Evolutionary conservation across 1,140 invertebrate genomes (phyloP), one percentile per base, ranked within the genome.

Genomic region (Philaenus spumarius): DNA sequence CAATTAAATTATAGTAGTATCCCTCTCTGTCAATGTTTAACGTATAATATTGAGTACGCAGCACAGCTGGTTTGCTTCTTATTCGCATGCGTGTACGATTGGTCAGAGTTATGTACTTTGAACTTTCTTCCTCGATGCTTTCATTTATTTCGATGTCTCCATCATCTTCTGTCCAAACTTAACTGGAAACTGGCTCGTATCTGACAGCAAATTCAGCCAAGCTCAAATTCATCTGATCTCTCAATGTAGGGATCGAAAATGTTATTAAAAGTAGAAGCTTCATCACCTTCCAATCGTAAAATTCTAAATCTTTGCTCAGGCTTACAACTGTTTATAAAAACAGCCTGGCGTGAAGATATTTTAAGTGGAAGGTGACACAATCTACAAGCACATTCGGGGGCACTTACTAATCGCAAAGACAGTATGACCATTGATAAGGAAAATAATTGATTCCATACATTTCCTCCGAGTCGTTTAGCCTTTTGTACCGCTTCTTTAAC

Each of bases 171-270:
- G 9, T 30, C 9, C 26, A 30, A 30, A 30, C 26, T 9, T 30
- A 4, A 30, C 26, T 30, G 3, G 26, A 30, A 3, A 30, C 9
- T 30, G 26, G 9, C 55, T 72, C 66, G 63, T 70, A 70, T 12
- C 66, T 26, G 64, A 71, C 69, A 5, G 67, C 66, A 67, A 71
- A 71, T 40, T 70, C 68, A 51, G 63, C 59, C 19, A 72, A 62
- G 40, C 66, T 55, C 66, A 71, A 68, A 69, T 66, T 70, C 60
- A 45, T 23, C 1, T 23, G 64, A 64, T 2, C 65, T 45, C 24
- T 72, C 69, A 61, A 67, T 64, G 66, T 73, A 71, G 53, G 67
- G 45, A 50, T 72, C 64, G 62, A 72, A 72, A 12, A 72, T 72
- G 58, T 71, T 72, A 40, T 17, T 52, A 47, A 42, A 68, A 55